Evolutionary conservation across 1,140 invertebrate species (phyloP).

Genomic region (Drosophila equinoxialis): DNA sequence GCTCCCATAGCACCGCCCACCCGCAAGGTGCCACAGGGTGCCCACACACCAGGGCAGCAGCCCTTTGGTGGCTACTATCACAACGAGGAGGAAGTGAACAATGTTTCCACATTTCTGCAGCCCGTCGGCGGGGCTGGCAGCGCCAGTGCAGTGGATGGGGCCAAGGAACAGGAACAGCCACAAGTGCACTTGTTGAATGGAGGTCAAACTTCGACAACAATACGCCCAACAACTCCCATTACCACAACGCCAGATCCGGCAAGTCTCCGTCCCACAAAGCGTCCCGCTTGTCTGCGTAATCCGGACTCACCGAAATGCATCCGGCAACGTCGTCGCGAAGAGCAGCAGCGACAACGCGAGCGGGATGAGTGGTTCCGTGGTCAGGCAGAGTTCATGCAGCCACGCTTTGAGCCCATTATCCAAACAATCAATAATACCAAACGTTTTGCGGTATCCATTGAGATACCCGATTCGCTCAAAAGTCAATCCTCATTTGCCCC

Average conservation of each 20-base stretch:
- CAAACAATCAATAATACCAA: constrained; percentile 77
- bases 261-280: constrained; percentile 57
- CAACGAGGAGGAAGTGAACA: constrained; percentile 56
- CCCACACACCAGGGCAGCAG: constrained; percentile 44
- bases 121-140: constrained; percentile 28
- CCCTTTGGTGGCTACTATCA: constrained; percentile 68
- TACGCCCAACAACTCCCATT: constrained; percentile 8
- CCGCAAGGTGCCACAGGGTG: constrained; percentile 47
- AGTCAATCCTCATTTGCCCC: constrained; percentile 23
- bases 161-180: constrained; percentile 48
- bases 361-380: constrained; percentile 73
- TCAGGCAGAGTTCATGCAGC: constrained; percentile 63
- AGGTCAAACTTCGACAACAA: constrained; percentile 34
- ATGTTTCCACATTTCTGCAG: constrained; percentile 39
- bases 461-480: constrained; percentile 78
- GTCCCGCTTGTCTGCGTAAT: constrained; percentile 69
- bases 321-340: constrained; percentile 67
- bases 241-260: constrained; percentile 37
- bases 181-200: constrained; percentile 74
- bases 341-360: constrained; percentile 68
- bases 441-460: constrained; percentile 73
- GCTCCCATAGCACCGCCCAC: constrained; percentile 73
- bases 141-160: not conserved
- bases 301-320: constrained; percentile 71
- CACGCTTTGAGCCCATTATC: constrained; percentile 66